Conservation (phyloP, 2,797 vertebrate genomes). For the Lateolabrax maculatus region DNA sequence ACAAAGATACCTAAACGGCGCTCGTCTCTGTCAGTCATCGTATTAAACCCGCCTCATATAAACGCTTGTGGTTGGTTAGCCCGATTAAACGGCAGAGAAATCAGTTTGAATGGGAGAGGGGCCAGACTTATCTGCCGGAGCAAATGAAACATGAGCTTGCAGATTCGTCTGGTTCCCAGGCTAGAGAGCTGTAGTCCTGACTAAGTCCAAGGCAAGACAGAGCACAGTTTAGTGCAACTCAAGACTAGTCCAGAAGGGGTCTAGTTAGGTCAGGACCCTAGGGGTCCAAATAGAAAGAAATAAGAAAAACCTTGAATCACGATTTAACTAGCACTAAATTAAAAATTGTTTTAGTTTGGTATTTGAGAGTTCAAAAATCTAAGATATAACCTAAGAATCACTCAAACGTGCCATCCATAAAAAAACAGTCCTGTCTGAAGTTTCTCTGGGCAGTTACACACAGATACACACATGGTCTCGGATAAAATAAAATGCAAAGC, state of each 20-base stretch:
- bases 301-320: not conserved
- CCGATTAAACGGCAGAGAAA: too few relatives aligned
- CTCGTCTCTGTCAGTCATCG: too few relatives aligned
- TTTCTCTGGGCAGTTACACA: not conserved
- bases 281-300: too few relatives aligned
- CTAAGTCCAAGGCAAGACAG: not conserved
- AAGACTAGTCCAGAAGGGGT: not conserved
- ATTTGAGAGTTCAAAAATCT: not conserved
- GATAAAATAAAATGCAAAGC: constrained; percentile 1
- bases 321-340: not conserved
- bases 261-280: not conserved
- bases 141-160: too few relatives aligned
- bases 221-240: not conserved
- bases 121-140: too few relatives aligned
- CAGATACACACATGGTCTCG: not conserved
- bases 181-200: not conserved
- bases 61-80: too few relatives aligned
- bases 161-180: too few relatives aligned
- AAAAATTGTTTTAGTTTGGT: not conserved
- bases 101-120: too few relatives aligned
- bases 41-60: too few relatives aligned
- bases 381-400: not conserved
- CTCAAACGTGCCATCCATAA: not conserved
- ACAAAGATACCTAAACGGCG: too few relatives aligned
- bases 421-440: not conserved